Evolutionary conservation across 2,888 invertebrate genomes (phyloP), one percentile per base, ranked within the genome.

Genomic region (Clusia tigrina): DNA sequence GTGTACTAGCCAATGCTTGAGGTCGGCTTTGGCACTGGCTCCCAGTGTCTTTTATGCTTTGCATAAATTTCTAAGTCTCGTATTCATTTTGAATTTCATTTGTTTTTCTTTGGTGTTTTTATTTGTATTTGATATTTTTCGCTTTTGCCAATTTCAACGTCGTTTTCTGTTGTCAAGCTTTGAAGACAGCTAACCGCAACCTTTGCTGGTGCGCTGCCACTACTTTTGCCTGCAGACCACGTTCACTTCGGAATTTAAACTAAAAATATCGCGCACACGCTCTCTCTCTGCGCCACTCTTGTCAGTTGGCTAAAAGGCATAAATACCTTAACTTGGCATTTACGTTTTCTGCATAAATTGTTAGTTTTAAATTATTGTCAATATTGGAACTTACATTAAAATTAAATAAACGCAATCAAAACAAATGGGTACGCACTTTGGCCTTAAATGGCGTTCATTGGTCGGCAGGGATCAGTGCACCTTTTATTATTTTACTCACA

Each of bases 181-280:
- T 46, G 22, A 25, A 2, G 22, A 38, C 23, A 24, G 22, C 48
- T 54, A 15, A 46, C 42, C 12, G 20, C 23, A 9, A 23, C 26
- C 15, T 20, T 42, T 22, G 56, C 15, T n/a, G n/a, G n/a, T n/a
- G n/a, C n/a, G n/a, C n/a, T n/a, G n/a, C n/a, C n/a, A 20, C 24
- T 42, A 42, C 42, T 42, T 56, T 56, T 56, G 24, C 57, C 53
- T 58, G 57, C 62, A 62, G 57, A 62, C 53, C 62, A 62, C 62
- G 62, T 62, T 62, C 62, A 18, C 53, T 52, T 55, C 53, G 61
- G 57, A 62, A 62, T 62, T 62, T 53, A 62, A 60, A 46, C 32
- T 37, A 37, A 62, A 42, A 57, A 23, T 53, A 59, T 53, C n/a
- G n/a, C 6, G 3, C 42, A n/a, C 42, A 3, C 6, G 42, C 42